Evolutionary conservation across 2,888 invertebrate species (phyloP).

Genomic region (Andrena camellia): DNA sequence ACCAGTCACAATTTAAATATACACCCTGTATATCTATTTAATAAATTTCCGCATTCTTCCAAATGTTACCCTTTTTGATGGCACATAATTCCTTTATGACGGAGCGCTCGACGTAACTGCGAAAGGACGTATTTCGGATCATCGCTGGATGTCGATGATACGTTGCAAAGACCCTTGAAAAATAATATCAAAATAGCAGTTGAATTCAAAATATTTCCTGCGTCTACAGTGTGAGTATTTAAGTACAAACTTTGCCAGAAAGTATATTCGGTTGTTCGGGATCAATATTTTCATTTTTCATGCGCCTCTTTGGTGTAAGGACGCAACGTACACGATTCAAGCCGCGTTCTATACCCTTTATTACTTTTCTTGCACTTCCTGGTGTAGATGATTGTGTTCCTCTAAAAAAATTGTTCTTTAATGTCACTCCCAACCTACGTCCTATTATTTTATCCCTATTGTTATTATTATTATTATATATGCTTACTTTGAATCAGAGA

Average conservation of each 20-base stretch:
- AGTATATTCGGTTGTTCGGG: constrained; percentile 84
- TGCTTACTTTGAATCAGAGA: constrained; percentile 63
- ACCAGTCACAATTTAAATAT: too few species aligned
- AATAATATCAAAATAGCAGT: constrained; percentile 2
- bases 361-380: constrained; percentile 87
- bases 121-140: constrained; percentile 89
- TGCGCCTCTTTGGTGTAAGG: constrained; percentile 88
- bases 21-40: neutral
- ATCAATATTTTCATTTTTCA: constrained; percentile 80
- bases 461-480: neutral
- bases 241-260: constrained; percentile 85
- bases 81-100: constrained; percentile 88
- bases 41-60: neutral
- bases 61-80: constrained; percentile 88
- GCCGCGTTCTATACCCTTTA: constrained; percentile 90
- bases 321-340: constrained; percentile 89
- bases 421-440: constrained; percentile 6
- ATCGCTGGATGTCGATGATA: constrained; percentile 89
- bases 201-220: neutral
- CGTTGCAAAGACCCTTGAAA: constrained; percentile 89
- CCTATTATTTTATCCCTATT: constrained; percentile 4
- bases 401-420: constrained; percentile 60
- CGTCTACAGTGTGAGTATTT: neutral
- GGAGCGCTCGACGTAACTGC: constrained; percentile 88
- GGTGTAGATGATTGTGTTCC: constrained; percentile 82